Percentiles rank a stretch among this genome's conserved stretches.
These are phyloP conservation scores for Symphodus melops DNA, from an alignment of 2,113 vertebrate genomes.

Conservation along the genomic window DNA sequence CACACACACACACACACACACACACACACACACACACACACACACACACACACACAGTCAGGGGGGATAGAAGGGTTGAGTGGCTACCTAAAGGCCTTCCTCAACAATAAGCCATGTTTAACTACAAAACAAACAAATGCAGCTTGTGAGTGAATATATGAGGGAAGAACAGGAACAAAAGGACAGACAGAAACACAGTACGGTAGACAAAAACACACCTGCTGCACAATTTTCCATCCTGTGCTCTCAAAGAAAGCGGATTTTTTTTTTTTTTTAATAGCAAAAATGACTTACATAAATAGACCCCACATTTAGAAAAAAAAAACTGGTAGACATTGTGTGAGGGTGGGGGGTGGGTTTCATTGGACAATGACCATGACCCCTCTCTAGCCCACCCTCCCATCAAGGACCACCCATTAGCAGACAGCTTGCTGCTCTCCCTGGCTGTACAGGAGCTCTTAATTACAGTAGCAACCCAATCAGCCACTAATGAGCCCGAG, in stretches of 20 bases:
- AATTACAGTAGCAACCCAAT: slow-evolving; percentile 79
- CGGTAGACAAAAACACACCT: slow-evolving; percentile 9
- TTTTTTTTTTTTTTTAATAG: too few species aligned
- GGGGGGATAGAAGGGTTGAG: background rate
- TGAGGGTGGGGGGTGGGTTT: background rate
- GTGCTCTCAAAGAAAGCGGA: background rate
- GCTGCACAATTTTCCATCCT: slow-evolving; percentile 13
- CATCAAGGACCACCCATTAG: slow-evolving; percentile 67
- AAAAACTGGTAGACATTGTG: background rate
- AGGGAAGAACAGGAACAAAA: background rate
- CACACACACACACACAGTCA: too few species aligned
- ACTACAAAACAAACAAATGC: background rate
- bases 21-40: background rate
- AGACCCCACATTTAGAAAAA: background rate
- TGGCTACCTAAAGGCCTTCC: background rate
- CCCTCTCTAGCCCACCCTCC: slow-evolving; percentile 43
- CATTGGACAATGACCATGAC: slow-evolving; percentile 62
- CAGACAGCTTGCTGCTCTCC: slow-evolving; percentile 62
- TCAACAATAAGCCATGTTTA: slow-evolving; percentile 2
- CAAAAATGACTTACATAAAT: slow-evolving; percentile 5
- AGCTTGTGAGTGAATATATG: background rate
- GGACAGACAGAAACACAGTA: background rate
- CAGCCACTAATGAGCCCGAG: slow-evolving; percentile 65
- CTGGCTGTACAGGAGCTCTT: slow-evolving; percentile 60
- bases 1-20: too few species aligned